phyloP scores from a whole-genome alignment of 2,888 invertebrate species.

The Drosophila meridionalis region DNA sequence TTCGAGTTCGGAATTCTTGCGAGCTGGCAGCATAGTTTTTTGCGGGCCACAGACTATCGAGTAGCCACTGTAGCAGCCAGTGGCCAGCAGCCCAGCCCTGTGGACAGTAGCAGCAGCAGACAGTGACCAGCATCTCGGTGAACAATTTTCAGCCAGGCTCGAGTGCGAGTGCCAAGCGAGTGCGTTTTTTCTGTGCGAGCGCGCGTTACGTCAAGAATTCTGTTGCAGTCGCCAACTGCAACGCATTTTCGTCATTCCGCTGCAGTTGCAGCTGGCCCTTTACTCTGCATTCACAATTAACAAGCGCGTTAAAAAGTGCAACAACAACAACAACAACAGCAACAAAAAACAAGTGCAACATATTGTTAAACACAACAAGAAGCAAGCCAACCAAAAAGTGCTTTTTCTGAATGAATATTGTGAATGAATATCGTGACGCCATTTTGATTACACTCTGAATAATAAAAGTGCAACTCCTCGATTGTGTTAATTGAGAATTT shows the following conservation, averaged over 20 bases:
- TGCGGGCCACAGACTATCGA: constrained; percentile 39
- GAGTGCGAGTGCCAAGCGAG: constrained; percentile 46
- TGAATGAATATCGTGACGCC: constrained; percentile 25
- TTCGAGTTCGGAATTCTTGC: constrained; percentile 85
- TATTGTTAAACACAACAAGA: constrained; percentile 24
- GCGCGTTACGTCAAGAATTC: constrained; percentile 66
- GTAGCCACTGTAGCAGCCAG: constrained; percentile 30
- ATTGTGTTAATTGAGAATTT: constrained; percentile 20
- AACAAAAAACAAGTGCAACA: constrained; percentile 26
- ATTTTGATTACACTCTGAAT: constrained; percentile 24
- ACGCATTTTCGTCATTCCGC: constrained; percentile 75
- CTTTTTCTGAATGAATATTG: constrained; percentile 4
- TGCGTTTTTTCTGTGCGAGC: constrained; percentile 33
- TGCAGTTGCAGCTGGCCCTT: constrained; percentile 69
- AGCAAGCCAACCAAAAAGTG: constrained; percentile 5
- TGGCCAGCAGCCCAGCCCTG: constrained; percentile 13
- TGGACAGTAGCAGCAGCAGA: constrained; percentile 13
- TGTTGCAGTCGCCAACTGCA: constrained; percentile 75
- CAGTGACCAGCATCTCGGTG: constrained; percentile 30
- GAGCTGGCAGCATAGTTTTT: constrained; percentile 85
- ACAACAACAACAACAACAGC: constrained; percentile 26
- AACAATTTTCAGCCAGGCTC: constrained; percentile 49
- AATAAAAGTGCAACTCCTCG: constrained; percentile 7
- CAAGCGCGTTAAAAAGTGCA: constrained; percentile 55
- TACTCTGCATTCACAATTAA: constrained; percentile 67